Base-by-base conservation (phyloP, 2,113 vertebrate species). In the Motacilla tschutschensis region DNA sequence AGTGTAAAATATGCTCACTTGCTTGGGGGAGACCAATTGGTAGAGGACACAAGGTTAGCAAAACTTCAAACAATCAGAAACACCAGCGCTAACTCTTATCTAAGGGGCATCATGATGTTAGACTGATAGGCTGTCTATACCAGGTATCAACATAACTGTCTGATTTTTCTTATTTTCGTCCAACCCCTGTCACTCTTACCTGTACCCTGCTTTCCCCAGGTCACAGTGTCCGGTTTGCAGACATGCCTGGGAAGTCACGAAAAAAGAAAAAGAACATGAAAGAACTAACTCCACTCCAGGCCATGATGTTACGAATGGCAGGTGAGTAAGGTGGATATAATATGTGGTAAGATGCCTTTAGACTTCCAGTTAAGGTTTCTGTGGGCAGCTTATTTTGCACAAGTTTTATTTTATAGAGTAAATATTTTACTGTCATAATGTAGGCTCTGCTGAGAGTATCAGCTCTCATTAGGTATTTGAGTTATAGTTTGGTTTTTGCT, bases 261-360 rank as follows among this genome's bases (percentile, higher is more conserved):
- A 99, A 97, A 89, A 98, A 97, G 97, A 98, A 98, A 86, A 99
- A 99, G 95, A 98, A 98, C 87, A 98, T 98, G 70, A 99, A 99
- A 92, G 98, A 98, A 44, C 97, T 99, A 72, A 99, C 99, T 17
- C 99, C 99, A 4, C 98, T 99, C 67, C 99, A 99, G 95, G 99
- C 99, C 46, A 99, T 99, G 99, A 99, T 99, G 99, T 96, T 99
- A 41, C 97, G 98, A 93, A 99, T 99, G 99, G 99, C 99, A 93
- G 98, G 98, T 98, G 85, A 83, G 90, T 38, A n/a, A 53, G 14
- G 22, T 47, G 24, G 31, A 28, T 75, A 2, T 12, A 7, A 20
- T 33, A 28, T 14, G n/a, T 65, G 29, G 12, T 69, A 16, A 5
- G 54, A 29, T 0, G 6, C 16, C 11, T 8, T 84, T 38, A 44